Conservation (phyloP, 2,113 vertebrate species). For the Pelecanoides urinatrix region DNA sequence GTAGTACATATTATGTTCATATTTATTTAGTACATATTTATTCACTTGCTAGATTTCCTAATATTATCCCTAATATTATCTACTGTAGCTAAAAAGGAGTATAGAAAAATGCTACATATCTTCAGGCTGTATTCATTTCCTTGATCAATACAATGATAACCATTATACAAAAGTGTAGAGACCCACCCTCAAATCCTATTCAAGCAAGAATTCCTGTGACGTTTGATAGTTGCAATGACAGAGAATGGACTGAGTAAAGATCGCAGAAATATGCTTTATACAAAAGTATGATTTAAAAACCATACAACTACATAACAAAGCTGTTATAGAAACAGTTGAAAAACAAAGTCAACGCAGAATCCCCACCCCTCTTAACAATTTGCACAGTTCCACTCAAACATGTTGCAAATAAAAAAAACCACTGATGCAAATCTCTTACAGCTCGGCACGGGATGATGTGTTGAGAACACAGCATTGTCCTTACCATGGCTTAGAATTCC, state of each 20-base stretch:
- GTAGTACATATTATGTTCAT: background rate
- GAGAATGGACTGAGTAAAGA: background rate
- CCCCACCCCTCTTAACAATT: fast-evolving
- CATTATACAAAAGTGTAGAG: background rate
- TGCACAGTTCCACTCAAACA: background rate
- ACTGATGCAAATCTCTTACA: background rate
- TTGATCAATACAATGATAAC: background rate
- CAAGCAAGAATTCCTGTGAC: background rate
- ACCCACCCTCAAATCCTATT: background rate
- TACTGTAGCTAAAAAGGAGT: background rate
- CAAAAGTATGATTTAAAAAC: background rate
- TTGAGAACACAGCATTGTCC: background rate
- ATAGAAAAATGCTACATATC: background rate
- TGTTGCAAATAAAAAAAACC: background rate
- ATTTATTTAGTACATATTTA: too few relatives aligned
- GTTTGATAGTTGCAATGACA: background rate
- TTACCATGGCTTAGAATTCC: background rate
- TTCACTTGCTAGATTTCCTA: background rate
- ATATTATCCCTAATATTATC: background rate
- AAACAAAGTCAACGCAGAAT: background rate
- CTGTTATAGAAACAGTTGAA: background rate
- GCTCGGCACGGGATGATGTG: background rate
- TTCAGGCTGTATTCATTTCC: background rate
- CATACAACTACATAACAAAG: background rate
- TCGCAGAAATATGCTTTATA: background rate